Base-by-base conservation (phyloP, 2,888 invertebrate genomes). In the Melanostoma scalare region DNA sequence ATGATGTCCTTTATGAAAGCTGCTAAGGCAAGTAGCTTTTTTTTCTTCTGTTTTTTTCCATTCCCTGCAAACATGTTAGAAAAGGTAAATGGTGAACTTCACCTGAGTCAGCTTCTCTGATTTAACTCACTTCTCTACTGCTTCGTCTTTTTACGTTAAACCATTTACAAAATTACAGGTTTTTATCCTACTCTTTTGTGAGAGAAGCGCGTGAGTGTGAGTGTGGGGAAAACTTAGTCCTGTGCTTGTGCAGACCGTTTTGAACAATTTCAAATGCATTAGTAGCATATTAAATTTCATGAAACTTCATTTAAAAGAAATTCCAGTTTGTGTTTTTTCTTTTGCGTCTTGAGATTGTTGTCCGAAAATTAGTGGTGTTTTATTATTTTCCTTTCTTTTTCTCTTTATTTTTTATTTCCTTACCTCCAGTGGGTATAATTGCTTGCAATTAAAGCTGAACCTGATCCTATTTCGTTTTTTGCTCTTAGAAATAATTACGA, bases 251-350 rank as follows among this genome's bases (percentile, higher is more conserved):
- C 63, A 74, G 78, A 84, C 69, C 58, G 52, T 78, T 75, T 81
- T 58, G 46, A 73, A 31, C 63, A 77, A 73, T 73, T 77, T 77
- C 73, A 69, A 82, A 77, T 58, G 77, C 82, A 82, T 82, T 78
- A 75, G 74, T 75, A 74, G 67, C 58, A 50, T 78, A 84, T 84
- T 78, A 78, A 84, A 74, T 78, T 82, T 67, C 77, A 55, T 63
- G 63, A 73, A 72, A 76, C 55, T 65, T 48, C 65, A 48, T 77
- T 53, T 33, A 9, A 58, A 73, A 60, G 69, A 77, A 82, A 63
- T 69, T 69, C 56, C 73, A 69, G 72, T 68, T 6, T 42, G 35
- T 61, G 58, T 68, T n/a, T 20, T 36, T 46, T 36, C 38, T 42
- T 68, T 52, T 63, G 31, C 42, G 33, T 79, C 79, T 63, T 52